A percentile compares a stretch with the other conserved stretches of the same genome.
phyloP scores from a whole-genome alignment of 2,113 vertebrate genomes.

The Thryonomys swinderianus region DNA sequence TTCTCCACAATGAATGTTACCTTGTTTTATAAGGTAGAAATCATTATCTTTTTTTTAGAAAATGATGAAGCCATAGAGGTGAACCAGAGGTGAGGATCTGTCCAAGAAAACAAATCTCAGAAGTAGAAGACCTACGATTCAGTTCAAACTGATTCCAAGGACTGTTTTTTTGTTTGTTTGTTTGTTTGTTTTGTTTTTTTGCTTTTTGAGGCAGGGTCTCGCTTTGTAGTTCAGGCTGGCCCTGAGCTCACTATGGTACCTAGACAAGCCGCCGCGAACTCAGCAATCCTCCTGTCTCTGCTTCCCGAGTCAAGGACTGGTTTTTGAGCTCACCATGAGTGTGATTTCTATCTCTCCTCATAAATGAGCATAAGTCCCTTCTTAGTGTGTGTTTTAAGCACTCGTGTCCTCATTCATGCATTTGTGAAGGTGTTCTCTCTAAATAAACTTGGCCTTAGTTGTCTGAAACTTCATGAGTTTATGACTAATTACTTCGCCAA shows the following conservation, averaged over 20 bases:
- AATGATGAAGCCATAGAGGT: neutral
- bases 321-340: neutral
- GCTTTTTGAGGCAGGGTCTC: no score
- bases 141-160: neutral
- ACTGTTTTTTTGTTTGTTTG: no score
- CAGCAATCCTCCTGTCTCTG: no score
- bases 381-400: neutral
- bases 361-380: neutral
- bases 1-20: neutral
- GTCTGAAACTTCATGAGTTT: neutral
- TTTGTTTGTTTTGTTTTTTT: no score
- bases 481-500: slow-evolving; percentile 41
- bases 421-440: slow-evolving; percentile 16
- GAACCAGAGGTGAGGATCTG: neutral
- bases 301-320: no score
- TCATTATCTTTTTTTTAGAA: neutral
- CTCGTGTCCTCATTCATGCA: neutral
- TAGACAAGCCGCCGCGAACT: no score
- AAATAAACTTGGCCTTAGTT: neutral
- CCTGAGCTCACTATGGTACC: no score
- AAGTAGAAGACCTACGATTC: neutral
- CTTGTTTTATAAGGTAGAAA: neutral
- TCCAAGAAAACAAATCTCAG: neutral
- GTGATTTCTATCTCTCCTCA: neutral
- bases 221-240: no score